These are phyloP conservation scores for Epinephelus cyanopodus DNA, from an alignment of 2,113 vertebrate genomes.

Conservation along the genomic window DNA sequence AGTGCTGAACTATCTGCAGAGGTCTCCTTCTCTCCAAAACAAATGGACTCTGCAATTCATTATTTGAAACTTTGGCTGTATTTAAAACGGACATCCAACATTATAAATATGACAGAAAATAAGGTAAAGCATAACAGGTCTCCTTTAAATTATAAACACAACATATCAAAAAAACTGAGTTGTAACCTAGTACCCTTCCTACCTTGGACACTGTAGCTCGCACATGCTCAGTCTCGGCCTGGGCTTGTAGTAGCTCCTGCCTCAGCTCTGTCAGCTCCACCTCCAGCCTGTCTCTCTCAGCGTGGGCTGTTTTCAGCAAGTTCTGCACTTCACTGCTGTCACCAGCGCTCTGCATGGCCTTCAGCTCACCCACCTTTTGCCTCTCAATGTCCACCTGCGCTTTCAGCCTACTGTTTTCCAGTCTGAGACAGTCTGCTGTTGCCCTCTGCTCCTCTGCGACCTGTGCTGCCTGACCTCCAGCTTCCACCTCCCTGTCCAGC, in stretches of 20 bases:
- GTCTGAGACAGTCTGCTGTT: slow-evolving; percentile 84
- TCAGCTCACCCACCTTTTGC: slow-evolving; percentile 87
- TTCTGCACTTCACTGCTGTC: slow-evolving; percentile 87
- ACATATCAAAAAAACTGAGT: background rate
- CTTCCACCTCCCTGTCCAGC: slow-evolving; percentile 86
- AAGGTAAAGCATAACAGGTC: too few species aligned
- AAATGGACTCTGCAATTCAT: too few species aligned
- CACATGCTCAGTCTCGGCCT: slow-evolving; percentile 86
- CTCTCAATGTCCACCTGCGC: slow-evolving; percentile 90
- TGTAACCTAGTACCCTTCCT: slow-evolving; percentile 33
- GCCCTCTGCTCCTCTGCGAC: slow-evolving; percentile 85
- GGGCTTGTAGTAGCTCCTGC: slow-evolving; percentile 89
- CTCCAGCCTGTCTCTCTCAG: slow-evolving; percentile 91
- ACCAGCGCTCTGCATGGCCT: slow-evolving; percentile 81
- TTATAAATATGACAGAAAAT: too few species aligned
- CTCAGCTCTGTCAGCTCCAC: slow-evolving; percentile 87
- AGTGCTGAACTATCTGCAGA: too few species aligned
- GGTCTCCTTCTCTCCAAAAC: too few species aligned
- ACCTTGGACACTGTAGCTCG: slow-evolving; percentile 89
- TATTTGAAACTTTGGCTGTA: too few species aligned
- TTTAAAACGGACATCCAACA: too few species aligned
- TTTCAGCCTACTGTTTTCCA: slow-evolving; percentile 90
- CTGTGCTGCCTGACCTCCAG: slow-evolving; percentile 66
- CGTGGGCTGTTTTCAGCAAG: slow-evolving; percentile 87
- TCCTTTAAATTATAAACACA: background rate